Conservation (phyloP, 2,888 invertebrate species). For the Synanthedon tipuliformis region DNA sequence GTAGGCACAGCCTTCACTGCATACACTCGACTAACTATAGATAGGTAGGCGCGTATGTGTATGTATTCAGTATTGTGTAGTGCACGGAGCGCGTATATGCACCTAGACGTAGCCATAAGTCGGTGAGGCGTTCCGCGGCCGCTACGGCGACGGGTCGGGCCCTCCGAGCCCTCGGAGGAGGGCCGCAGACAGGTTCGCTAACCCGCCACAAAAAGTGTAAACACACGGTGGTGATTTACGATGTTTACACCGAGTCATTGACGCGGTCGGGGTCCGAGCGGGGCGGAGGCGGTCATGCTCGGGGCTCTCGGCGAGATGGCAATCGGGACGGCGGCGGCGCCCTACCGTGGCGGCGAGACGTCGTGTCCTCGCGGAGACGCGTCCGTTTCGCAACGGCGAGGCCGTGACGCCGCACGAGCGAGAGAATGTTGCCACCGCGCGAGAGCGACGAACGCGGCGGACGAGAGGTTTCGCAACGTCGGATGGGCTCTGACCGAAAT, state of each 20-base stretch:
- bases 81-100: slow-evolving; percentile 35
- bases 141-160: slow-evolving; percentile 21
- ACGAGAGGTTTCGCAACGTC: slow-evolving; percentile 61
- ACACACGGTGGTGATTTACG: slow-evolving; percentile 58
- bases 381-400: slow-evolving; percentile 54
- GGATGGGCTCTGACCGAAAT: slow-evolving; percentile 58
- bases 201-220: slow-evolving; percentile 58
- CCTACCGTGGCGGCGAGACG: slow-evolving; percentile 21
- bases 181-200: slow-evolving; percentile 50
- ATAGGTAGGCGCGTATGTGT: slow-evolving; percentile 47
- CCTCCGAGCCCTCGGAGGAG: slow-evolving; percentile 19
- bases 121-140: slow-evolving; percentile 40
- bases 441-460: slow-evolving; percentile 48
- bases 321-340: slow-evolving; percentile 35
- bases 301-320: slow-evolving; percentile 53
- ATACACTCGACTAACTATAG: slow-evolving; percentile 48
- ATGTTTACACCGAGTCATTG: slow-evolving; percentile 21
- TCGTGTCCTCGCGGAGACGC: slow-evolving; percentile 46
- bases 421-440: slow-evolving; percentile 61
- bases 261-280: slow-evolving; percentile 14
- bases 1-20: slow-evolving; percentile 63
- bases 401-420: slow-evolving; percentile 63
- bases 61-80: slow-evolving; percentile 29
- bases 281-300: slow-evolving; percentile 49
- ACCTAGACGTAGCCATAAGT: slow-evolving; percentile 55